Base-by-base conservation (phyloP, 2,797 vertebrate genomes). In the Myoxocephalus aenaeus region DNA sequence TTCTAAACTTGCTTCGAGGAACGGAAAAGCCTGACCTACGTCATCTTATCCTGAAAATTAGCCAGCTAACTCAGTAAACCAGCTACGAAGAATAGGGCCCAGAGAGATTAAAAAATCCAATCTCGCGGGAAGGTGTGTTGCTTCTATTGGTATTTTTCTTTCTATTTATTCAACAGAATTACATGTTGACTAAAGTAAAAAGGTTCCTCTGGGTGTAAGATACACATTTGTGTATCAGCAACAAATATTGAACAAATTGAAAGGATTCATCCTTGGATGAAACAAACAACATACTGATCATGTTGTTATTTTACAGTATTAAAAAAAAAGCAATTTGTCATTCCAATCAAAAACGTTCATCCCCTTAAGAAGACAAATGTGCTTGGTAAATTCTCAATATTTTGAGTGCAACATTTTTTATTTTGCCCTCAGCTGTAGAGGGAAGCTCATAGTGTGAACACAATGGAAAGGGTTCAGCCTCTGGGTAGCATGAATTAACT, bases 71-170 rank as follows among this genome's bases (percentile, higher is more conserved):
- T n/a, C n/a, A n/a, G n/a, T n/a, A n/a, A n/a, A n/a, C n/a, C n/a
- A n/a, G n/a, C n/a, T n/a, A n/a, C n/a, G n/a, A n/a, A n/a, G n/a
- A n/a, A n/a, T 27, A 27, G 25, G 2, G 61, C 72, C 44, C 50
- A 18, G 42, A 56, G 54, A 61, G 57, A 54, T 1, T 66, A 67
- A 62, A 70, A 73, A 72, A 70, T 62, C 44, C 59, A 66, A 15
- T 38, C 59, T 70, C 10, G 32, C 20, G 25, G 68, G 20, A 80
- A 64, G 66, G 66, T 48, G 22, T 53, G 53, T 29, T 72, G 34
- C 50, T 66, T 34, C 42, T 61, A 66, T 12, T 44, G n/a, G 3
- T 72, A 58, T 53, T 11, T 22, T 22, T 5, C 3, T 2, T n/a
- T 57, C 27, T 36, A 69, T 48, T 69, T 72, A 61, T 65, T 65